Percentiles rank a stretch among this genome's conserved stretches.
These are phyloP conservation scores for Phymastichus coffea DNA, from an alignment of 1,140 invertebrate species.

Conservation along the genomic window DNA sequence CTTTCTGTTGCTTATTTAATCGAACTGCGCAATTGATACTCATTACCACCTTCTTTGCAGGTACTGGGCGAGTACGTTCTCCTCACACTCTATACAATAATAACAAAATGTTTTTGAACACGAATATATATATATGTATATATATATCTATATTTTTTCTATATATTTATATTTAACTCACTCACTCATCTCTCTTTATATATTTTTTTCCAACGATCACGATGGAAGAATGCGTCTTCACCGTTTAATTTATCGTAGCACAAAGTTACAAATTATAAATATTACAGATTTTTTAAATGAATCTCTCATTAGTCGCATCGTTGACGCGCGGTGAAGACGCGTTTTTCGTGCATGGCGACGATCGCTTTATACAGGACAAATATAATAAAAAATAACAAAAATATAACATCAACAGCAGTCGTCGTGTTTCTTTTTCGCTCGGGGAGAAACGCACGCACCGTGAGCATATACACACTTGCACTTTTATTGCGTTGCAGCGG, in stretches of 20 bases:
- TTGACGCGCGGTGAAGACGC: conserved; percentile 1
- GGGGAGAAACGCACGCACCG: conserved; percentile 34
- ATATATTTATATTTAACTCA: conserved; percentile 19
- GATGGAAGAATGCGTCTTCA: conserved; percentile 24
- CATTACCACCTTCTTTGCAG: conserved; percentile 39
- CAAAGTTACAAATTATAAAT: no score
- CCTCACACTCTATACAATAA: conserved; percentile 48
- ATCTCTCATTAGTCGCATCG: background rate
- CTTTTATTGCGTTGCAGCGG: conserved; percentile 34
- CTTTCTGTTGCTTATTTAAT: conserved; percentile 34
- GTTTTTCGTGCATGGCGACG: background rate
- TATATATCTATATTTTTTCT: no score
- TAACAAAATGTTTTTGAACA: conserved; percentile 52
- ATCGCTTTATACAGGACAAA: conserved; percentile 21
- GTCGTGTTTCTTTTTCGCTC: conserved; percentile 41
- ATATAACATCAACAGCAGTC: conserved; percentile 55
- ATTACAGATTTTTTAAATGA: background rate
- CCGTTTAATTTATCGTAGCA: no score
- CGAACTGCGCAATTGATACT: conserved; percentile 35
- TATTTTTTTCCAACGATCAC: conserved; percentile 23
- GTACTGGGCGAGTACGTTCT: conserved; percentile 42
- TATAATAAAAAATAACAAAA: conserved; percentile 56
- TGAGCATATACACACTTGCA: conserved; percentile 35
- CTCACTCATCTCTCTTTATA: conserved; percentile 14
- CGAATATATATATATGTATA: conserved; percentile 41